Base-by-base conservation (phyloP, 2,797 vertebrate species). In the Rallus crepitans region DNA sequence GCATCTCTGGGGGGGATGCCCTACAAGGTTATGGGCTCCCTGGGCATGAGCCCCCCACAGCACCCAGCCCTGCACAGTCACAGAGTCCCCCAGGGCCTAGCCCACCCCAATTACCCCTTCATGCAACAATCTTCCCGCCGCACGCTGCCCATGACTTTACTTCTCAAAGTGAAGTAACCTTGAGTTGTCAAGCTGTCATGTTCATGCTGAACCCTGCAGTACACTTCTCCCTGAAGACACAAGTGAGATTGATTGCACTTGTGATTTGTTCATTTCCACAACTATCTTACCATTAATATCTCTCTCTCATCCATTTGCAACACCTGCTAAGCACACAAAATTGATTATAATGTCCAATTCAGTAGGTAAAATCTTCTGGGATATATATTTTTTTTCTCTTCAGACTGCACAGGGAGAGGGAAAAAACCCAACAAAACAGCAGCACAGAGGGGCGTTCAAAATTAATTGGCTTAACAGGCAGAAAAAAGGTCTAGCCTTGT, bases 241-340 rank as follows among this genome's bases (percentile, higher is more conserved):
- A 93, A 96, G 73, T 72, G 82, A 89, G 77, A 96, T 87, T 94
- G 92, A 96, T 86, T 94, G 47, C 79, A 91, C 57, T 90, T 81
- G 53, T 59, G 77, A 89, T 69, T 94, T 94, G 73, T 59, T 93
- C 89, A 94, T 93, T 95, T 93, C 86, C 84, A 92, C 81, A 90
- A 90, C 80, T 68, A 78, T 80, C 79, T 85, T 83, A 70, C 20
- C 81, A 72, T 94, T 95, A 95, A 90, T 90, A 90, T 35, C 60
- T 37, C 10, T 39, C 66, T 89, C 73, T 96, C 60, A 75, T 77
- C 88, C 90, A 68, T 87, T 87, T 89, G 80, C 66, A 92, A 84
- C 82, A 96, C 78, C 65, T 24, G 27, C 71, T 94, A 95, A 93
- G 70, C 50, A 66, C 60, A 90, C 9, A 84, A 81, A 94, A 95